These are phyloP conservation scores for Zeus faber DNA, from an alignment of 2,113 vertebrate genomes.

Conservation along the genomic window DNA sequence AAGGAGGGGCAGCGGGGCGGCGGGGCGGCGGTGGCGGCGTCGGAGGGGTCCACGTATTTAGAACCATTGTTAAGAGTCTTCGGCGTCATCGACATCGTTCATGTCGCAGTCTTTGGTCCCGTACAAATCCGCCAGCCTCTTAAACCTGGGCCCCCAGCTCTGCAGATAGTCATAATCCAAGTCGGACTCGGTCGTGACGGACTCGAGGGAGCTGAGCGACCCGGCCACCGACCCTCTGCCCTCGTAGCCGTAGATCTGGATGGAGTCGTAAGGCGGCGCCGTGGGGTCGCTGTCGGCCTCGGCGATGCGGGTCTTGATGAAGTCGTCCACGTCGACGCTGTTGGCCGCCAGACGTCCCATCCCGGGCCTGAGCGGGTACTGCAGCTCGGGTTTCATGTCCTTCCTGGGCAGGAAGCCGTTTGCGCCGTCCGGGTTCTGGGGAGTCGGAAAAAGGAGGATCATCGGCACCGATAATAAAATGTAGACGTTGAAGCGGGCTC, in stretches of 20 bases:
- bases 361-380: constrained; percentile 85
- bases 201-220: constrained; percentile 95
- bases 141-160: constrained; percentile 98
- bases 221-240: constrained; percentile 93
- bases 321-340: constrained; percentile 95
- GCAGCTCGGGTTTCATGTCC: constrained; percentile 96
- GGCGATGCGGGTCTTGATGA: constrained; percentile 93
- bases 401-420: constrained; percentile 95
- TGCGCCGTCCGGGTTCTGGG: constrained; percentile 91
- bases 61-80: constrained; percentile 86
- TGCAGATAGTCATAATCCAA: constrained; percentile 99
- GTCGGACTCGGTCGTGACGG: constrained; percentile 95
- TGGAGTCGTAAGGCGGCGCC: constrained; percentile 96
- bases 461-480: not conserved
- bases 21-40: constrained; percentile 13
- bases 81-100: constrained; percentile 49
- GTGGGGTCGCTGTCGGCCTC: constrained; percentile 94
- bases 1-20: constrained; percentile 1
- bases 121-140: constrained; percentile 98
- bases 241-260: constrained; percentile 98
- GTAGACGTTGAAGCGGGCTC: not conserved
- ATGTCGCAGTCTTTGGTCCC: constrained; percentile 94
- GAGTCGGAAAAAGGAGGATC: constrained; percentile 1
- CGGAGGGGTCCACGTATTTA: constrained; percentile 36
- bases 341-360: constrained; percentile 79